Evolutionary conservation across 2,113 vertebrate genomes (phyloP).

Genomic region (Sarotherodon lohbergeri): DNA sequence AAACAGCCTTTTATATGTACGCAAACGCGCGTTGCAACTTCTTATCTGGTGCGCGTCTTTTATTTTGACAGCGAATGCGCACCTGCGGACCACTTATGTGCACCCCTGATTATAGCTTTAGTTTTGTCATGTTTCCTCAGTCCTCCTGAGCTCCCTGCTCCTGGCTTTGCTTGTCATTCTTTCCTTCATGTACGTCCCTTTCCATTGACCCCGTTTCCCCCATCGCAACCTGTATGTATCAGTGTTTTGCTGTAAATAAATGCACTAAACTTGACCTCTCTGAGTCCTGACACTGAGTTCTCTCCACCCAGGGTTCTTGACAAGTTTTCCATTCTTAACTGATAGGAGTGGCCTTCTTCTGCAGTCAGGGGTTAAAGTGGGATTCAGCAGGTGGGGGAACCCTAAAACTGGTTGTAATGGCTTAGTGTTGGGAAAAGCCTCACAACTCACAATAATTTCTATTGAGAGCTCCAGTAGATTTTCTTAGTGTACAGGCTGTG

Average conservation of each 20-base stretch:
- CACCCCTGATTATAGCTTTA: too few species aligned
- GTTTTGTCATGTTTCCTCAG: too few species aligned
- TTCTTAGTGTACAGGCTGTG: neutral
- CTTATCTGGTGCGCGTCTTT: too few species aligned
- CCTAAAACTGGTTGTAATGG: neutral
- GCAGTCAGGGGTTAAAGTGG: neutral
- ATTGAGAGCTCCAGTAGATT: neutral
- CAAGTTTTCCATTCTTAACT: neutral
- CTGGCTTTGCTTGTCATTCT: too few species aligned
- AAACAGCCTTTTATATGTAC: too few species aligned
- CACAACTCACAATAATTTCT: neutral
- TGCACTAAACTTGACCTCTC: neutral
- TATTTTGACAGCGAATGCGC: too few species aligned
- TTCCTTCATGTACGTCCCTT: too few species aligned
- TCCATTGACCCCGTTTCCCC: rapidly evolving
- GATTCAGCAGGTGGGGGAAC: neutral
- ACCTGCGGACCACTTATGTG: too few species aligned
- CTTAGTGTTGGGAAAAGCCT: neutral
- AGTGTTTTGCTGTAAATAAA: neutral
- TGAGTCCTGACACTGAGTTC: neutral
- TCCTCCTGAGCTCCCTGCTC: too few species aligned
- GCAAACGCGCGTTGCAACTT: too few species aligned
- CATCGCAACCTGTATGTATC: neutral
- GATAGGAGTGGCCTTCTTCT: neutral
- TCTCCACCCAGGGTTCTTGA: neutral